phyloP scores from a whole-genome alignment of 1,140 invertebrate species.

The Sminthurinus signatus region DNA sequence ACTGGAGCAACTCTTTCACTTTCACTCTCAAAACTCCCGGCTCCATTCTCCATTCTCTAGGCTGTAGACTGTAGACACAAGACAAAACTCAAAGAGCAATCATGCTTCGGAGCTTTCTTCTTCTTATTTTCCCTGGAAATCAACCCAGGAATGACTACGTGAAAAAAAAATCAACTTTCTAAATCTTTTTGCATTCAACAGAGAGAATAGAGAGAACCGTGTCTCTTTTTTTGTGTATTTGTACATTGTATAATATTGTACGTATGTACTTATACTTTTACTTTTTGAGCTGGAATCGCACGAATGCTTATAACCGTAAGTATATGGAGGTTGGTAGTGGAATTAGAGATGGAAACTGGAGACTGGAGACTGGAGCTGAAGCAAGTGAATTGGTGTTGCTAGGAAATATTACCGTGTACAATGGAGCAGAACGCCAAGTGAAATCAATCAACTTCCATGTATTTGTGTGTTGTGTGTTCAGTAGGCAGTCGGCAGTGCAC shows the following conservation, averaged over 20 bases:
- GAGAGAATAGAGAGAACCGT: not conserved
- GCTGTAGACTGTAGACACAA: no score
- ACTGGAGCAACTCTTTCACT: no score
- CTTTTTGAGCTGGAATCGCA: no score
- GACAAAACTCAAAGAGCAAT: constrained; percentile 7
- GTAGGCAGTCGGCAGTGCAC: no score
- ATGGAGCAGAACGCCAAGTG: constrained; percentile 2
- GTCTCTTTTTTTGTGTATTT: no score
- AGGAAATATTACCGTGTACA: constrained; percentile 10
- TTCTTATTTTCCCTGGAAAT: not conserved
- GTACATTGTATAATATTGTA: no score
- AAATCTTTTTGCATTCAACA: not conserved
- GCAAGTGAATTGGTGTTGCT: not conserved
- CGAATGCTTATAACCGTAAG: no score
- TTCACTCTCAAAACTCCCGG: not conserved
- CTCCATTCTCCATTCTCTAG: no score
- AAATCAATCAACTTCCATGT: constrained; percentile 16
- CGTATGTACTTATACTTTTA: no score
- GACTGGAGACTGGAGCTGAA: no score
- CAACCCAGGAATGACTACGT: not conserved
- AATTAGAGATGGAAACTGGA: no score
- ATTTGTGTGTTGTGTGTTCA: not conserved
- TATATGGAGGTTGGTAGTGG: no score
- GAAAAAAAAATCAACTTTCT: constrained; percentile 1
- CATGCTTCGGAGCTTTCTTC: not conserved